Base-by-base conservation (phyloP, 2,797 vertebrate genomes). In the Sebastiscus tertius region DNA sequence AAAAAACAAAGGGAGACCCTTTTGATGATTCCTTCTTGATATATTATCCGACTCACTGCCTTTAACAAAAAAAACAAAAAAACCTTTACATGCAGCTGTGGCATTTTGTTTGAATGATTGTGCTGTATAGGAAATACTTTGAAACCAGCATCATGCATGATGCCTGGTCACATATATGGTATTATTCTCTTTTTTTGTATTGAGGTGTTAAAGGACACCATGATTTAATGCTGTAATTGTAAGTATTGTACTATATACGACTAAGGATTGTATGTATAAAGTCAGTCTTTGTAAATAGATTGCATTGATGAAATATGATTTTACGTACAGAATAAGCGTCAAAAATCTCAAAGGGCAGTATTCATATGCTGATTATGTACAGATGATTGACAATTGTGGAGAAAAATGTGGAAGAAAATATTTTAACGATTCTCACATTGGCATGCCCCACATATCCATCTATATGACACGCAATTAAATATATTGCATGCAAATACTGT, bases 11-110 rank as follows among this genome's bases (percentile, higher is more conserved):
- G 72, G 79, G 74, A 89, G 74, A 91, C 77, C 81, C 89, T 89
- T 85, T 88, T 79, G 87, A 96, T 95, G 94, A 96, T 96, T 96
- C 96, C 95, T 94, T 91, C 88, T 84, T 87, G 58, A 92, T 84
- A 69, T 68, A 69, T 68, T 80, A 83, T 92, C 84, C 84, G 79
- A 91, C 71, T 93, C 88, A 91, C 90, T 94, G 93, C 93, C 93
- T 87, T 94, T 81, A 91, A 36, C 72, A 76, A 77, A 69, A 88
- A 36, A 72, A 80, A 91, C 26, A 72, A 76, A 77, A 69, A 88
- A 36, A 73, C 79, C 34, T 80, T 75, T 80, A 83, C 52, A 88
- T 87, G 87, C 89, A 89, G 88, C 88, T 90, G 80, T 82, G 77
- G 83, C 68, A 75, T 87, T 82, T 42, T 65, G 63, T 80, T 79